These are phyloP conservation scores for Orthosia incerta DNA, from an alignment of 2,888 invertebrate species.

Conservation along the genomic window DNA sequence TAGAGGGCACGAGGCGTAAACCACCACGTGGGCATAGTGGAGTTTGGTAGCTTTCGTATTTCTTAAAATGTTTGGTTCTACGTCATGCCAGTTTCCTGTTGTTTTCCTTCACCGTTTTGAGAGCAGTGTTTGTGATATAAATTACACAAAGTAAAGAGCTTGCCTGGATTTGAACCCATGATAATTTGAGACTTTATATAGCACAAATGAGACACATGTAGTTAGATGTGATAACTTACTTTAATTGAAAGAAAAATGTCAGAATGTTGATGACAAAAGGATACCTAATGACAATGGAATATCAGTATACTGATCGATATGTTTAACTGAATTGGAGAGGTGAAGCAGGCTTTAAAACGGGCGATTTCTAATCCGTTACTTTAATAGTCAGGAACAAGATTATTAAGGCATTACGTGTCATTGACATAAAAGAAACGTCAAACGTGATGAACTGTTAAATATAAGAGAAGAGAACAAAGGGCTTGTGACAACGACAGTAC, in stretches of 20 bases:
- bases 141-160: neutral
- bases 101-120: neutral
- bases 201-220: too few relatives aligned
- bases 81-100: neutral
- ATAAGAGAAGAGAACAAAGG: constrained; percentile 29
- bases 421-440: constrained; percentile 31
- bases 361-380: constrained; percentile 25
- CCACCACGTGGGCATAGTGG: neutral
- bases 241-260: too few relatives aligned
- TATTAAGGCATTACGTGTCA: constrained; percentile 1
- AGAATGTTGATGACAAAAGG: too few relatives aligned
- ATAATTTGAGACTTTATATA: too few relatives aligned
- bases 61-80: neutral
- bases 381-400: constrained; percentile 13
- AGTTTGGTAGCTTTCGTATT: neutral
- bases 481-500: constrained; percentile 21
- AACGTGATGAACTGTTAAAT: constrained; percentile 32
- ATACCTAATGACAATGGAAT: too few relatives aligned
- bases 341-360: neutral
- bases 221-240: too few relatives aligned
- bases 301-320: too few relatives aligned
- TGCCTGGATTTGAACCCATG: neutral
- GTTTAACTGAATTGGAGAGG: neutral
- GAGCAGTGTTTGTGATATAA: neutral
- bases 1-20: neutral